A percentile compares a stretch with the other conserved stretches of the same genome.
Evolutionary conservation across 2,113 vertebrate genomes (phyloP).

Genomic region (Atherinomorus stipes): DNA sequence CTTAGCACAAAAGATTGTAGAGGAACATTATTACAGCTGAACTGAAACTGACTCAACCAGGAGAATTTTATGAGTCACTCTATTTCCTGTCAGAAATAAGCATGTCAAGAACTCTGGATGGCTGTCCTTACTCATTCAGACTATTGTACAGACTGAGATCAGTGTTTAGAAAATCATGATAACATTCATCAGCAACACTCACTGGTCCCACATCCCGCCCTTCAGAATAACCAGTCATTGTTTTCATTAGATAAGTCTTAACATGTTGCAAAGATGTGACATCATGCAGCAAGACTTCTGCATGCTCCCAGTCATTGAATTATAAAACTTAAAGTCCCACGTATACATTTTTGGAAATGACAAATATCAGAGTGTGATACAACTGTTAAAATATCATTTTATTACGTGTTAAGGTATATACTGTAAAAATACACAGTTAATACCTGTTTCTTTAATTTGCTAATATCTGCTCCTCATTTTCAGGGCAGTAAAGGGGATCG

Average conservation of each 20-base stretch:
- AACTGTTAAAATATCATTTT: not conserved
- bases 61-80: not conserved
- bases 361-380: not conserved
- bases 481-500: slow-evolving; percentile 78
- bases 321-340: not conserved
- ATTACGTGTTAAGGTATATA: not conserved
- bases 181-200: not conserved
- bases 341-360: not conserved
- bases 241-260: too few species aligned
- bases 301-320: not conserved
- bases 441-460: not conserved
- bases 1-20: not conserved
- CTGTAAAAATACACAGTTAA: not conserved
- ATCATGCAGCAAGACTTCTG: not conserved
- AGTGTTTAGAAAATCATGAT: not conserved
- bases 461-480: not conserved
- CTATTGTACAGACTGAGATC: not conserved
- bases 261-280: not conserved
- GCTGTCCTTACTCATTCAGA: not conserved
- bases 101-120: not conserved
- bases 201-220: too few species aligned
- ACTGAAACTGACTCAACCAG: not conserved
- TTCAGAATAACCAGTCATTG: too few species aligned
- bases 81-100: not conserved
- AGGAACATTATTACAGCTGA: too few species aligned